Conservation (phyloP, 1,140 invertebrate genomes). For the Ectropis grisescens region DNA sequence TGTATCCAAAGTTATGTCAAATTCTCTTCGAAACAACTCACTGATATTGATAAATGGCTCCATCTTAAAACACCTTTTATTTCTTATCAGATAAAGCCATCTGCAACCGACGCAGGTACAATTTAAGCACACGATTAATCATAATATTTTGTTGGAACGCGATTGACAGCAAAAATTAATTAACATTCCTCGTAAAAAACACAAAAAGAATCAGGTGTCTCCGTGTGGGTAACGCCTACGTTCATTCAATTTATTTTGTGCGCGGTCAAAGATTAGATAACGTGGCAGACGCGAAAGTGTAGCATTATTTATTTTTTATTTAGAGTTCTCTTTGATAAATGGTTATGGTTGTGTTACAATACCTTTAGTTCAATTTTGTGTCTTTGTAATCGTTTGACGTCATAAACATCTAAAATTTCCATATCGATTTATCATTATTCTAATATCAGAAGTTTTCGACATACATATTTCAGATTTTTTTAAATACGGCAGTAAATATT, state of each 20-base stretch:
- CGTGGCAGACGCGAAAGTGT: neutral
- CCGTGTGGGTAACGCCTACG: conserved; percentile 34
- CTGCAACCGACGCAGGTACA: conserved; percentile 11
- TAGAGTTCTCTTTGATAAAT: no score
- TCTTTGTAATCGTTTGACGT: no score
- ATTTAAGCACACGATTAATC: conserved; percentile 51
- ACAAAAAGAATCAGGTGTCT: conserved; percentile 47
- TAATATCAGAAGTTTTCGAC: no score
- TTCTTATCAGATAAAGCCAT: conserved; percentile 8
- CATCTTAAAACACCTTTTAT: conserved; percentile 2
- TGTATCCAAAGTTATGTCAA: no score
- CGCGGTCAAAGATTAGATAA: conserved; percentile 32
- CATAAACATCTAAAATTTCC: no score
- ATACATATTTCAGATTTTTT: no score
- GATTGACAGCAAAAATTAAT: conserved; percentile 57
- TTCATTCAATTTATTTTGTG: conserved; percentile 54
- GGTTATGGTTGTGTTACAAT: no score
- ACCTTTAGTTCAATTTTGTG: no score
- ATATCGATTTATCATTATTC: no score
- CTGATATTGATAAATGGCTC: no score
- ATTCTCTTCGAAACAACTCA: no score
- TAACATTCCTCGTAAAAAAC: conserved; percentile 49
- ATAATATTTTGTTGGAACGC: conserved; percentile 56
- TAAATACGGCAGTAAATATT: no score
- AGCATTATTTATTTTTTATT: neutral